Evolutionary conservation across 2,888 invertebrate genomes (phyloP).

Genomic region (Sturmia bella): DNA sequence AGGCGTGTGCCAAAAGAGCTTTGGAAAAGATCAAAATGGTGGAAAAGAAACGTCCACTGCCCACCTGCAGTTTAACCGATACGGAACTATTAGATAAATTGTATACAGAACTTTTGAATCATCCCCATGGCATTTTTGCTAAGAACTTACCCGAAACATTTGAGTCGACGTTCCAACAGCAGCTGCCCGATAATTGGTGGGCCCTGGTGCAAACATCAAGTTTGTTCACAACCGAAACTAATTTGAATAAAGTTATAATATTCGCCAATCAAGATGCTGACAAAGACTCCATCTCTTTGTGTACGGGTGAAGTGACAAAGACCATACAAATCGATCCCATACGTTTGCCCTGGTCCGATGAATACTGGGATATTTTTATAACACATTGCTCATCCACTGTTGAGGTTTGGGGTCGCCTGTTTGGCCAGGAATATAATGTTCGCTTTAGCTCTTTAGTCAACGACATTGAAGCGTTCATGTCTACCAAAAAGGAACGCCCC

Average conservation of each 20-base stretch:
- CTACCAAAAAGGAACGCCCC: constrained; percentile 74
- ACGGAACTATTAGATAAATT: constrained; percentile 77
- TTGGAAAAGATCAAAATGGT: constrained; percentile 76
- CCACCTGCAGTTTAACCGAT: constrained; percentile 75
- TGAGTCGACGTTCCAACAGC: constrained; percentile 85
- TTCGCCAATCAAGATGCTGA: constrained; percentile 76
- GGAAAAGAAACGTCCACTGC: constrained; percentile 74
- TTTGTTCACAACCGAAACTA: constrained; percentile 80
- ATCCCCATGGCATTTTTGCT: constrained; percentile 84
- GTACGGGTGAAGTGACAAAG: constrained; percentile 56
- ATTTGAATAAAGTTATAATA: constrained; percentile 76
- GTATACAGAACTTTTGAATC: constrained; percentile 76
- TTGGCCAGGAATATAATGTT: constrained; percentile 85
- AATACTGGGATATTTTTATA: constrained; percentile 84
- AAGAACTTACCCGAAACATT: constrained; percentile 84
- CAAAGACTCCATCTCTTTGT: constrained; percentile 59
- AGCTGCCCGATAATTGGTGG: constrained; percentile 88
- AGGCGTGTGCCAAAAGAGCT: constrained; percentile 77
- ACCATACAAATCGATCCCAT: constrained; percentile 73
- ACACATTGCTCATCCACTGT: constrained; percentile 85
- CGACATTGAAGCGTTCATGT: constrained; percentile 83
- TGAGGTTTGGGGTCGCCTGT: constrained; percentile 86
- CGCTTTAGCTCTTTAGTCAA: constrained; percentile 83
- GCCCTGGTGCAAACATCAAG: constrained; percentile 84
- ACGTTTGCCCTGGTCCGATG: constrained; percentile 75